These are phyloP conservation scores for Zalophus californianus DNA, from an alignment of 2,797 vertebrate species.

Conservation along the genomic window DNA sequence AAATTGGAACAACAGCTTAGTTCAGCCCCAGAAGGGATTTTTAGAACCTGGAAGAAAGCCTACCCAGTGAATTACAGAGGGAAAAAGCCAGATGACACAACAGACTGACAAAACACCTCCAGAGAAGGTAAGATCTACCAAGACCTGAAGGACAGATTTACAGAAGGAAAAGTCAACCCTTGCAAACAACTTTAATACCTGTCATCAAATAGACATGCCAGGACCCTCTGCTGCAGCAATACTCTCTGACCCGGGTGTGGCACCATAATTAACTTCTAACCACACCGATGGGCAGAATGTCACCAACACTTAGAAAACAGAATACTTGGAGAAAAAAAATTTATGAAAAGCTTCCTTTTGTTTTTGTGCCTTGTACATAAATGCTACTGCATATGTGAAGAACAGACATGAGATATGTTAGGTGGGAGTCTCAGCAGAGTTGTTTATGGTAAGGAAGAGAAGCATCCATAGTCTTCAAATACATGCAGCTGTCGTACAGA, in stretches of 20 bases:
- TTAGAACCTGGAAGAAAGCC: neutral
- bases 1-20: slow-evolving; percentile 47
- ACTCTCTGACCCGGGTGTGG: neutral
- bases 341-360: neutral
- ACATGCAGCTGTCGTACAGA: neutral
- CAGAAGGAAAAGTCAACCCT: neutral
- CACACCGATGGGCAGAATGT: neutral
- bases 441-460: neutral
- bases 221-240: neutral
- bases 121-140: neutral
- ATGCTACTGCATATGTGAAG: neutral
- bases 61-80: neutral
- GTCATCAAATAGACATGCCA: neutral
- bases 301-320: neutral
- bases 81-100: neutral
- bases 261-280: neutral
- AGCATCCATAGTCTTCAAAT: neutral
- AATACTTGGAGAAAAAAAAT: neutral
- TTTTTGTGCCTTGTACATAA: neutral
- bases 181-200: neutral
- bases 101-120: neutral
- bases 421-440: neutral
- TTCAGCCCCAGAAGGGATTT: slow-evolving; percentile 29
- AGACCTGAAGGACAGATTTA: neutral
- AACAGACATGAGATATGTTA: neutral